A percentile compares a stretch with the other conserved stretches of the same genome.
These are phyloP conservation scores for Colostygia pectinataria DNA, from an alignment of 2,888 invertebrate species.

Conservation along the genomic window DNA sequence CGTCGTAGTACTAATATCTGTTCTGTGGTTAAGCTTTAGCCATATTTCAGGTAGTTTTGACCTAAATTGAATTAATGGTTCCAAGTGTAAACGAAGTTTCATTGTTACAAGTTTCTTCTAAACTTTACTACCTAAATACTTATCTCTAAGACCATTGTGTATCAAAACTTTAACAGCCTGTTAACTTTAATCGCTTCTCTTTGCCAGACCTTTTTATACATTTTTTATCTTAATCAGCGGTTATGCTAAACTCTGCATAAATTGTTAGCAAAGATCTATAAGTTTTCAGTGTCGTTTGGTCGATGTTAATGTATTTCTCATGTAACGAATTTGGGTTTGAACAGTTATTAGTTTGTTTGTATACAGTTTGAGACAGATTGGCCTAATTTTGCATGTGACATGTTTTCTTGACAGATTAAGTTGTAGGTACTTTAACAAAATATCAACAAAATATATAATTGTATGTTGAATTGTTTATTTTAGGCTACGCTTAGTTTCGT, in stretches of 20 bases:
- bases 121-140: neutral
- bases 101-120: neutral
- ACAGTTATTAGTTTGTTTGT: slow-evolving; percentile 10
- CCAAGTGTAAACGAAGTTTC: slow-evolving; percentile 1
- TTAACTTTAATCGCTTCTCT: no score
- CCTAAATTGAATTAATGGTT: neutral
- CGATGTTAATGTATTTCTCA: slow-evolving; percentile 15
- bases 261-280: neutral
- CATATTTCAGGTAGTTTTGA: neutral
- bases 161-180: neutral
- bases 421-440: no score
- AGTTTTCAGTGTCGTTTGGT: slow-evolving; percentile 6
- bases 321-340: slow-evolving; percentile 12
- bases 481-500: no score
- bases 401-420: no score
- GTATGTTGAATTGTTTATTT: no score
- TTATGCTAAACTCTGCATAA: neutral
- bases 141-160: neutral
- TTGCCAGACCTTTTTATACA: no score
- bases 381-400: neutral
- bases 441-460: no score
- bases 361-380: neutral
- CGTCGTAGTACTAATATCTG: no score
- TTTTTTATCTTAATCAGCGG: neutral
- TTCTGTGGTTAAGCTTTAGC: no score